These are phyloP conservation scores for Drosophila siamana DNA, from an alignment of 2,888 invertebrate genomes.

Conservation along the genomic window DNA sequence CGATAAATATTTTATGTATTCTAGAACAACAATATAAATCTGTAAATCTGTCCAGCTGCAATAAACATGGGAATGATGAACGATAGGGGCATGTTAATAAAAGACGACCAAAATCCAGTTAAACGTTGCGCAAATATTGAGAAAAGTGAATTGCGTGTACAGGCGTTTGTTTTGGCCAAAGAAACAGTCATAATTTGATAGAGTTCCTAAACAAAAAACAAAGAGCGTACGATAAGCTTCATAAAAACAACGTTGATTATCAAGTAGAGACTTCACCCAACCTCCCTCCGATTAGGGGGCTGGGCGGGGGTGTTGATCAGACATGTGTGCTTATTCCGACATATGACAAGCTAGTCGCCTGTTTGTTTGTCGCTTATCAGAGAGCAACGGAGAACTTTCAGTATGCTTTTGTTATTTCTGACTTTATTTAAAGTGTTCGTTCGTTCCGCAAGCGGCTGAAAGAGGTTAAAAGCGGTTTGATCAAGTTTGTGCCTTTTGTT, in stretches of 20 bases:
- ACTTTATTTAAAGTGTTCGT: conserved; percentile 40
- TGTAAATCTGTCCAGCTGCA: conserved; percentile 9
- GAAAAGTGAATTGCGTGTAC: not conserved
- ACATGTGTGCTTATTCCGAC: conserved; percentile 11
- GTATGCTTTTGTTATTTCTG: conserved; percentile 40
- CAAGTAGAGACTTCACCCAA: conserved; percentile 8
- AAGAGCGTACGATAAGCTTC: conserved; percentile 31
- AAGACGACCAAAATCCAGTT: conserved; percentile 14
- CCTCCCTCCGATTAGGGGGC: not conserved
- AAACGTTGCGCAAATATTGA: conserved; percentile 20
- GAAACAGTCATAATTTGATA: not conserved
- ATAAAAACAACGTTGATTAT: conserved; percentile 19
- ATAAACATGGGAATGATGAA: conserved; percentile 20
- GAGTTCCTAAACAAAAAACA: conserved; percentile 44
- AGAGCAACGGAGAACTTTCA: conserved; percentile 18
- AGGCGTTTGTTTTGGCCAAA: conserved; percentile 17
- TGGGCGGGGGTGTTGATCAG: not conserved
- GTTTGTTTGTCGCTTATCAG: conserved; percentile 45
- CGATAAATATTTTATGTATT: conserved; percentile 10
- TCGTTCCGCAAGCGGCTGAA: conserved; percentile 21
- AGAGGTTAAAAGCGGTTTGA: conserved; percentile 59
- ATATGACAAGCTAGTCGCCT: conserved; percentile 23
- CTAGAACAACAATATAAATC: conserved; percentile 6
- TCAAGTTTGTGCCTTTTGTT: conserved; percentile 39
- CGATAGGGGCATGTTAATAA: conserved; percentile 22